Conservation (phyloP, 2,797 vertebrate genomes). For the Gymnopithys bicolor region DNA sequence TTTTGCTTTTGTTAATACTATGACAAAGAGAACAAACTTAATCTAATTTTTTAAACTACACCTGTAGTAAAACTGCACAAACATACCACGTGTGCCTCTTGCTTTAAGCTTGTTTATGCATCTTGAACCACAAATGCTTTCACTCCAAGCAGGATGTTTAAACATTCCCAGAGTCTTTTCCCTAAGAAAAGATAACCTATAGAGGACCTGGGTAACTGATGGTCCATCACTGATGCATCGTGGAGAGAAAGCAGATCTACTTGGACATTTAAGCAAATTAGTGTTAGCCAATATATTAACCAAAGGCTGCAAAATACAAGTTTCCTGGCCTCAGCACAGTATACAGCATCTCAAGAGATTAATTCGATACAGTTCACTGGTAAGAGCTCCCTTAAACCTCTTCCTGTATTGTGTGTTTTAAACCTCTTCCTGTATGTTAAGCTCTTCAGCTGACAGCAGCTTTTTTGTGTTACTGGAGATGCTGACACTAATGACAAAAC, state of each 20-base stretch:
- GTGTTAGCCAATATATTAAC: not conserved
- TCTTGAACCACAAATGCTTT: not conserved
- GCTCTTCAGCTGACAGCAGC: not conserved
- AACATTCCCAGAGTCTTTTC: not conserved
- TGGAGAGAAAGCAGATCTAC: not conserved
- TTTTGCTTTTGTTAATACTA: not conserved
- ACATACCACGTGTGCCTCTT: not conserved
- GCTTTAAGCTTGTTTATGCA: not conserved
- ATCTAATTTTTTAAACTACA: not conserved
- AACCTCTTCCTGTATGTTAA: not conserved
- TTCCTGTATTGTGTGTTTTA: not conserved
- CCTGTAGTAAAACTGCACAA: not conserved
- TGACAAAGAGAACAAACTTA: not conserved
- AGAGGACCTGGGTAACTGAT: not conserved
- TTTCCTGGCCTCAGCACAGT: not conserved
- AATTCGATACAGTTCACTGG: not conserved
- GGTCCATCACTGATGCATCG: rapidly evolving
- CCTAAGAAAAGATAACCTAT: not conserved
- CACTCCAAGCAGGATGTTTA: not conserved
- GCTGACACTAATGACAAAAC: not conserved
- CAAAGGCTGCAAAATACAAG: not conserved
- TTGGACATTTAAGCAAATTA: not conserved
- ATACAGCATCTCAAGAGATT: not conserved
- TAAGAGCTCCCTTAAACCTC: constrained; percentile 19
- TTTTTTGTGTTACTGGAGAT: not conserved